phyloP scores from a whole-genome alignment of 2,113 vertebrate genomes.

The Pteropus alecto region DNA sequence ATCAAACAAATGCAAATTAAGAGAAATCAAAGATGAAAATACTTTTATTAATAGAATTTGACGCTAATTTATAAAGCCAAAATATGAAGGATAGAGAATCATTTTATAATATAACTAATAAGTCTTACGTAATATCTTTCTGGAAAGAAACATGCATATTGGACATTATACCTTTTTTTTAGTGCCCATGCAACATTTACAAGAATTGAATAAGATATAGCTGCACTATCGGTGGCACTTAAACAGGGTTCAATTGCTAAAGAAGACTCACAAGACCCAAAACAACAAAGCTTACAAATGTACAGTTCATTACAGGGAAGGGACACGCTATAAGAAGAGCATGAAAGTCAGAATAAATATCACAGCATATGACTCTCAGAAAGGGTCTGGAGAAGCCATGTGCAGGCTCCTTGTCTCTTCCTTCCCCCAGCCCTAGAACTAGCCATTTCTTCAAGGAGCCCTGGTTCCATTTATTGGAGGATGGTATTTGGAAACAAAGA shows the following conservation, averaged over 20 bases:
- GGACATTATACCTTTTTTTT: not conserved
- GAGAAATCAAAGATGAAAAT: conserved; percentile 21
- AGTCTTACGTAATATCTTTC: not conserved
- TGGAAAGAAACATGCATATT: not conserved
- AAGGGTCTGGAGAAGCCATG: not conserved
- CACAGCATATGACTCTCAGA: not conserved
- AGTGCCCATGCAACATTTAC: not conserved
- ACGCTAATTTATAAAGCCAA: not conserved
- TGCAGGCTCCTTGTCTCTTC: not conserved
- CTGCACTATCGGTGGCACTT: not conserved
- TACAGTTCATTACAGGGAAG: not conserved
- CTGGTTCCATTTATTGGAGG: not conserved
- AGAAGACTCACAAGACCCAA: not conserved
- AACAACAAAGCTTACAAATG: not conserved
- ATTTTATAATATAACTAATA: not conserved
- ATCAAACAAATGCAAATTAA: not conserved
- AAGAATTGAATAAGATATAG: not conserved
- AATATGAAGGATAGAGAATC: not conserved
- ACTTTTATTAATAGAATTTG: not conserved
- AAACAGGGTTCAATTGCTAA: not conserved
- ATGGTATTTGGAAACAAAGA: not conserved
- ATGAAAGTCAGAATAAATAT: not conserved
- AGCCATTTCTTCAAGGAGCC: not conserved
- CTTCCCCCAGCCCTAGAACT: not conserved
- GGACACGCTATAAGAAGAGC: not conserved